Base-by-base conservation (phyloP, 2,888 invertebrate genomes). In the Limenitis camilla region DNA sequence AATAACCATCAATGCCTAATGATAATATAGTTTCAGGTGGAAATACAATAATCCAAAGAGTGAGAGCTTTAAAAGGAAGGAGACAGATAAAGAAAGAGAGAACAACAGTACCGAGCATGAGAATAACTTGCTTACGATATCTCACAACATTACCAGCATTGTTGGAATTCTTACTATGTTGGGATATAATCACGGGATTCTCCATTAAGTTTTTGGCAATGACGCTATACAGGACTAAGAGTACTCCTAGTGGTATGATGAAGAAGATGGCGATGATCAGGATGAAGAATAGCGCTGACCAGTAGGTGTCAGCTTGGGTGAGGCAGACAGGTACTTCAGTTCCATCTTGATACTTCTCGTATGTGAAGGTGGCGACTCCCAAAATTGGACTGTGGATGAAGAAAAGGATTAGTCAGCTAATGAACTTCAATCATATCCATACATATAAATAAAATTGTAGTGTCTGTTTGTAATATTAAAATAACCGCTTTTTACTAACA, bases 91-190 rank as follows among this genome's bases (percentile, higher is more conserved):
- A 97, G 81, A 97, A 98, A 45, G 95, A 94, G 30, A 96, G 75
- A 0, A 97, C 96, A 0, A 97, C 96, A 0, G 96, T 94, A 6
- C 94, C 95, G 32, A 97, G 82, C 96, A 96, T 96, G 48, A 95
- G 83, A 38, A 96, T 95, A 29, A 96, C 92, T 86, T 94, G 94
- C 66, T 93, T 94, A 49, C 94, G 90, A 69, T 94, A 93, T 63
- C 93, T 90, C 5, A 93, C 76, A 48, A 92, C 91, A 67, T 90
- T 91, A 33, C 86, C 86, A 0, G 76, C 65, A 33, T 80, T 81
- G 56, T 64, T 80, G 27, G 88, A 81, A 59, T 87, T 87, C 54
- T 88, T 86, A 58, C 79, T 87, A 60, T 88, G 83, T 55, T 92
- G 91, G 0, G 91, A 89, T 60, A 92, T 91, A 60, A 93, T 90